Base-by-base conservation (phyloP, 2,888 invertebrate species). In the Synanthedon myopaeformis region DNA sequence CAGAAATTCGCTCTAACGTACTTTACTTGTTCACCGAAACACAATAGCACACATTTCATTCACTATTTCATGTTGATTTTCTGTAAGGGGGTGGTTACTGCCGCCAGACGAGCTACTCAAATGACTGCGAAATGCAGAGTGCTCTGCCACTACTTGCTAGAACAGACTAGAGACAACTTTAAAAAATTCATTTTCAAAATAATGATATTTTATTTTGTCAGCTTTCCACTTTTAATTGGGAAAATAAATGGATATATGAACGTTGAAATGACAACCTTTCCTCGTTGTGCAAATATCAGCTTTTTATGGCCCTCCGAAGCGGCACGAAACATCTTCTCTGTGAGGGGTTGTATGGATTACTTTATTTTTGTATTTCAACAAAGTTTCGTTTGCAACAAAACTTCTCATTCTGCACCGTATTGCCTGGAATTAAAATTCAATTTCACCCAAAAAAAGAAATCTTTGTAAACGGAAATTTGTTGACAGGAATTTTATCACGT, bases 401-500 rank as follows among this genome's bases (percentile, higher is more conserved):
- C 14, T 45, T 45, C 45, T 45, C 6, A 13, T 45, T 13, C 3
- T 45, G 14, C 14, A 45, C 45, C 45, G 2, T 45, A 45, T 45
- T 45, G 45, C 45, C 10, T 35, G 35, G 35, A 6, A 35, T 10
- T 35, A 35, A 35, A 35, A 35, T 35, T 35, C 35, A 35, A 35
- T 35, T 35, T 35, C 3, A 2, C 3, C 35, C 35, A 35, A 35
- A 35, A 35, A 35, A 35, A 10, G 2, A 35, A 35, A 10, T 10
- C 10, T 3, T 10, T 10, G 35, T 35, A 35, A 35, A 35, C 35
- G 10, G 35, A 35, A 35, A 35, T 35, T 35, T 35, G 45, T 45
- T 17, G 8, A 49, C 23, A 19, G 52, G 51, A 55, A 55, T 64
- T 62, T 62, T 65, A 66, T 65, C 59, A 61, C 60, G 57, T 66